phyloP scores from a whole-genome alignment of 2,888 invertebrate species.

The Epirrhoe tristata region DNA sequence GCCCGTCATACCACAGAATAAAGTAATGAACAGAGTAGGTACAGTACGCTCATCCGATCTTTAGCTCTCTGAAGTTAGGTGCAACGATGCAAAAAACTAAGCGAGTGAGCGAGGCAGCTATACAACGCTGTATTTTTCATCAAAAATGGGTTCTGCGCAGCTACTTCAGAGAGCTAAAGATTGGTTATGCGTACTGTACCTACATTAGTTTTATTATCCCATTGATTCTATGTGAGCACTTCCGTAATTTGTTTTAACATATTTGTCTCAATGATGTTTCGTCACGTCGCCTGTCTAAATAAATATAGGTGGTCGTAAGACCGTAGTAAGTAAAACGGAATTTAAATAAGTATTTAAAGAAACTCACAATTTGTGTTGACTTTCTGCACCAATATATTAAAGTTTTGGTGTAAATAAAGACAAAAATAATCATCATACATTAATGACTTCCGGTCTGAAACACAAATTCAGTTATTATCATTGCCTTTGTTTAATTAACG shows the following conservation, averaged over 20 bases:
- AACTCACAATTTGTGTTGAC: no score
- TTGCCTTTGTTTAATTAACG: constrained; percentile 38
- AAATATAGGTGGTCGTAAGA: not conserved
- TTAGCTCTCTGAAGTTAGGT: no score
- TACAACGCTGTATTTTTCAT: no score
- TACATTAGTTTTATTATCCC: constrained; percentile 46
- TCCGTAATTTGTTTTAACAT: constrained; percentile 46
- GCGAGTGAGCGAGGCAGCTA: no score
- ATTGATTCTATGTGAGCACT: constrained; percentile 45
- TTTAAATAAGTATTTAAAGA: no score
- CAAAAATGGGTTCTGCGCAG: no score
- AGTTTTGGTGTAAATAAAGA: not conserved
- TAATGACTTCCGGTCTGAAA: constrained; percentile 54
- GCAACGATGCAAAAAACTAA: no score
- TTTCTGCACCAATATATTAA: no score
- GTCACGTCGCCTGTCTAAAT: constrained; percentile 4
- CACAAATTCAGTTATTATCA: constrained; percentile 35
- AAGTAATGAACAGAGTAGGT: not conserved
- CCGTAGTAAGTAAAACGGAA: no score
- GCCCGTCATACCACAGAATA: constrained; percentile 23
- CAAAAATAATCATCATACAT: constrained; percentile 29
- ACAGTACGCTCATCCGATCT: no score
- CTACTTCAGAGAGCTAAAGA: no score
- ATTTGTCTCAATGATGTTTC: constrained; percentile 30
- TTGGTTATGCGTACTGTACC: no score